Conservation (phyloP, 2,888 invertebrate genomes). For the Xylota sylvarum region DNA sequence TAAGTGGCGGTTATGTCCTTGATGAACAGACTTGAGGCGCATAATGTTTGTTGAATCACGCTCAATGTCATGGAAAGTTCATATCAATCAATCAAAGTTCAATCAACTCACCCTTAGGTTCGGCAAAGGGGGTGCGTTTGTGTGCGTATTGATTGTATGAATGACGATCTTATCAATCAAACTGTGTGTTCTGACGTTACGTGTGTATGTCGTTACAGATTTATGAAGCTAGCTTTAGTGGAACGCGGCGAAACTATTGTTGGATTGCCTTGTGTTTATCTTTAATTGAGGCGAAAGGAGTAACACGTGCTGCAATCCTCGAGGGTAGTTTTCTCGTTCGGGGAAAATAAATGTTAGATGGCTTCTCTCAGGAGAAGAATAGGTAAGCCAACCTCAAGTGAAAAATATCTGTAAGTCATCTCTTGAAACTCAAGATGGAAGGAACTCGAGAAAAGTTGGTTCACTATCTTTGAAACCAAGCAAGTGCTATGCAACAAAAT, state of each 20-base stretch:
- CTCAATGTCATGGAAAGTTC: constrained; percentile 38
- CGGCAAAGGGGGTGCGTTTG: background rate
- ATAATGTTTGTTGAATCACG: constrained; percentile 16
- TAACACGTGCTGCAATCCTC: background rate
- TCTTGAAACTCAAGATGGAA: no score
- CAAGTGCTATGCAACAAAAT: no score
- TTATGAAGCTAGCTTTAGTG: constrained; percentile 35
- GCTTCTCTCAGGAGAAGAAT: no score
- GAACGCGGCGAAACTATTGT: background rate
- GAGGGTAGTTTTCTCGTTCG: background rate
- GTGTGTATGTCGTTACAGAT: constrained; percentile 34
- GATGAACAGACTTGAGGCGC: background rate
- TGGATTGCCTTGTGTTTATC: background rate
- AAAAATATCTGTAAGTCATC: no score
- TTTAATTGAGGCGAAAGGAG: background rate
- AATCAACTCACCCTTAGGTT: constrained; percentile 41
- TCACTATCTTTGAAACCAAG: no score
- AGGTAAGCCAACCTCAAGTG: no score
- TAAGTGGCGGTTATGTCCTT: constrained; percentile 5
- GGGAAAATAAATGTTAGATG: background rate
- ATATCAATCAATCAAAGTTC: constrained; percentile 72
- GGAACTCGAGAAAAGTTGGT: no score
- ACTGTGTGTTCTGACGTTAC: constrained; percentile 35
- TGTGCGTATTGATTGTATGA: constrained; percentile 14
- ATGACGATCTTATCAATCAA: constrained; percentile 63